These are phyloP conservation scores for Pheosia gnoma DNA, from an alignment of 2,888 invertebrate genomes.

Conservation along the genomic window DNA sequence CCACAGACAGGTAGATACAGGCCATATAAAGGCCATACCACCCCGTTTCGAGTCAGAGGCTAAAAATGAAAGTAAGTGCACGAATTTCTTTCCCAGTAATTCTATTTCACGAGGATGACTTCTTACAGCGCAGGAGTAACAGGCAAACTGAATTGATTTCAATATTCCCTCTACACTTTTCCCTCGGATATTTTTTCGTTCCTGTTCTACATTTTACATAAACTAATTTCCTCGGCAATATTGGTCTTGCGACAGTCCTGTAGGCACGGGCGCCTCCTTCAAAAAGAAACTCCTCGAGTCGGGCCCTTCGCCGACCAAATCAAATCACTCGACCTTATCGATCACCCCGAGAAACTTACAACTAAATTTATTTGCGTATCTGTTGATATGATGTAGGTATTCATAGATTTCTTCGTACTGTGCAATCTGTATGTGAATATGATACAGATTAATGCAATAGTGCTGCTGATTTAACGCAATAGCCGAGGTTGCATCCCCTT, in stretches of 20 bases:
- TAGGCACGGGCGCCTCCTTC: conserved; percentile 74
- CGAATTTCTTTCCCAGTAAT: conserved; percentile 49
- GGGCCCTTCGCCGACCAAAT: conserved; percentile 75
- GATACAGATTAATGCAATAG: conserved; percentile 77
- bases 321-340: conserved; percentile 81
- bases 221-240: conserved; percentile 84
- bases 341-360: conserved; percentile 74
- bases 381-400: conserved; percentile 35
- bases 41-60: not conserved
- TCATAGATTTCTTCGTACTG: conserved; percentile 23
- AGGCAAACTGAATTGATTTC: conserved; percentile 73
- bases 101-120: conserved; percentile 60
- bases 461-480: conserved; percentile 80
- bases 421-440: conserved; percentile 33
- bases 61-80: conserved; percentile 26
- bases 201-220: conserved; percentile 83
- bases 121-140: conserved; percentile 60
- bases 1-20: too few species aligned
- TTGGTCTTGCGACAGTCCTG: conserved; percentile 81
- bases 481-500: conserved; percentile 79
- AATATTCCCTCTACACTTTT: conserved; percentile 75
- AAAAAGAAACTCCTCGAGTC: conserved; percentile 74
- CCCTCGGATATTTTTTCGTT: conserved; percentile 75
- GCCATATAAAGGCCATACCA: too few species aligned
- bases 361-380: conserved; percentile 71